A percentile compares a stretch with the other conserved stretches of the same genome.
Evolutionary conservation across 2,113 vertebrate species (phyloP).

Genomic region (Gnathonemus echidnorhynchus): DNA sequence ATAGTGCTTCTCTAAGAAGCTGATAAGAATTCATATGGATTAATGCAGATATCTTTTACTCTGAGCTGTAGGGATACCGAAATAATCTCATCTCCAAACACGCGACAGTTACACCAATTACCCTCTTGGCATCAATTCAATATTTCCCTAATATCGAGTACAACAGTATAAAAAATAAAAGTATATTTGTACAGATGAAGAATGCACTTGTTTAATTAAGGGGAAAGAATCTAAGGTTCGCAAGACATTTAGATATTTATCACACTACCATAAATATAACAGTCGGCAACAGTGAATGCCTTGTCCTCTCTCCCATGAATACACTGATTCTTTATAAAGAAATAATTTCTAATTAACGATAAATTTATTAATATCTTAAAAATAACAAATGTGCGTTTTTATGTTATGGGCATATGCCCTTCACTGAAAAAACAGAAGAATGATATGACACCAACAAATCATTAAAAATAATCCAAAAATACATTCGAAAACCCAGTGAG

Average conservation of each 20-base stretch:
- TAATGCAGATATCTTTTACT: neutral
- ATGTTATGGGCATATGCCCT: neutral
- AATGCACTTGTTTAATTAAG: neutral
- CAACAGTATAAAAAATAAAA: neutral
- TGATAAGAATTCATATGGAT: neutral
- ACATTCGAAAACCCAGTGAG: neutral
- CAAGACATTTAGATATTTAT: neutral
- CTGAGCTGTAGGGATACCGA: neutral
- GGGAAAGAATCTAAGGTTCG: neutral
- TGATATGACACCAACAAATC: neutral
- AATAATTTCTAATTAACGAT: neutral
- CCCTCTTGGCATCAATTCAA: neutral
- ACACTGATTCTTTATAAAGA: neutral
- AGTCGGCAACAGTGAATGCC: neutral
- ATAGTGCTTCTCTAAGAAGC: neutral
- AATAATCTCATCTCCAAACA: neutral
- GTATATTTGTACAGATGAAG: neutral
- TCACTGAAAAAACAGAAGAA: neutral
- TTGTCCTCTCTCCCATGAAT: neutral
- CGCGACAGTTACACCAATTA: neutral
- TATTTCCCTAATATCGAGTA: neutral
- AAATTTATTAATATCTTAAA: neutral
- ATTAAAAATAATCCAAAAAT: neutral
- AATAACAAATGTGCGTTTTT: neutral
- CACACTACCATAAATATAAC: neutral